Conservation (phyloP, 1,140 invertebrate genomes). For the Sesamia nonagrioides region DNA sequence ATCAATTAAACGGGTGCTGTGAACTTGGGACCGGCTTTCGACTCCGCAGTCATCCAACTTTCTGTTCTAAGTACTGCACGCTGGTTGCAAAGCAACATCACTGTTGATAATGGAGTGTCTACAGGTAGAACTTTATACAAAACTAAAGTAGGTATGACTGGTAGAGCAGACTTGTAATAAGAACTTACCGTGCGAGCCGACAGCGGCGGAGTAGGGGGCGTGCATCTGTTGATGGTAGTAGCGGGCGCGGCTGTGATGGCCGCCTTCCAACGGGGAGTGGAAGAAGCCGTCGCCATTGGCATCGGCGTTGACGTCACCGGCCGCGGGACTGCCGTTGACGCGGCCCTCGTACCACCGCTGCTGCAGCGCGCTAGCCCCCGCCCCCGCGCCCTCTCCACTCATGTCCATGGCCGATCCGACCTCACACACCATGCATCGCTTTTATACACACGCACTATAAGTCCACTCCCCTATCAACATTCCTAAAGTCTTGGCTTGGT, state of each 20-base stretch:
- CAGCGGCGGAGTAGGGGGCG: conserved; percentile 84
- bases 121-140: not conserved
- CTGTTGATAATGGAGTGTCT: not conserved
- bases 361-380: conserved; percentile 75
- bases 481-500: conserved; percentile 57
- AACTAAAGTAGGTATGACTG: not conserved
- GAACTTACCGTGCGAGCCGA: conserved; percentile 84
- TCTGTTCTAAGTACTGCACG: not conserved
- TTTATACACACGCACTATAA: conserved; percentile 81
- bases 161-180: conserved; percentile 21
- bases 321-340: conserved; percentile 85
- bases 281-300: conserved; percentile 84
- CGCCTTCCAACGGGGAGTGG: conserved; percentile 86
- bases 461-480: conserved; percentile 81
- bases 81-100: not conserved
- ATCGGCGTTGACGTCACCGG: conserved; percentile 76
- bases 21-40: conserved; percentile 8
- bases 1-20: conserved; percentile 19
- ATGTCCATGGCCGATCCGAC: conserved; percentile 83
- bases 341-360: conserved; percentile 87
- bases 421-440: conserved; percentile 86
- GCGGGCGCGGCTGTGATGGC: conserved; percentile 84
- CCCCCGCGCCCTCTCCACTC: conserved; percentile 79
- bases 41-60: not conserved
- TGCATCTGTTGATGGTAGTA: conserved; percentile 88